phyloP scores from a whole-genome alignment of 2,113 vertebrate genomes.

The Alligator mississippiensis region DNA sequence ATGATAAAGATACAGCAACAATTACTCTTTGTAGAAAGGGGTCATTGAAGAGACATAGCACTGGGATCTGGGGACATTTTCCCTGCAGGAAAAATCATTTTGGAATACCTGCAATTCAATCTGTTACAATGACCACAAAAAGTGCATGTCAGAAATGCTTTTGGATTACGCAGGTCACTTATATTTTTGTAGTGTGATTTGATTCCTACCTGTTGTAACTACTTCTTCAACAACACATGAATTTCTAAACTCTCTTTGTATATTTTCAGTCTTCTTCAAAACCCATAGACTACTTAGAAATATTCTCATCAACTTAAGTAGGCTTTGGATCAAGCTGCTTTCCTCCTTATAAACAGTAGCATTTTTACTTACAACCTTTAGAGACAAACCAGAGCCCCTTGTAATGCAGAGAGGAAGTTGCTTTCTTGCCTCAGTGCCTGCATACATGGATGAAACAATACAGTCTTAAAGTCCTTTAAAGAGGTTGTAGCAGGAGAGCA shows the following conservation, averaged over 20 bases:
- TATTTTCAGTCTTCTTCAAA: neutral
- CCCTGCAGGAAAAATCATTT: slow-evolving; percentile 9
- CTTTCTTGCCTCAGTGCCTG: neutral
- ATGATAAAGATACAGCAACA: neutral
- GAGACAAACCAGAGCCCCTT: neutral
- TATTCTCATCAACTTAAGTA: neutral
- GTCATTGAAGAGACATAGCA: slow-evolving; percentile 31
- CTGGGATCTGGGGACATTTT: slow-evolving; percentile 26
- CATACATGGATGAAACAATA: neutral
- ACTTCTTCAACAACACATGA: neutral
- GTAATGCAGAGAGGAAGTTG: neutral
- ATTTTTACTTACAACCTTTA: neutral
- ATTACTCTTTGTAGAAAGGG: slow-evolving; percentile 2
- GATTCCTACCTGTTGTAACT: neutral
- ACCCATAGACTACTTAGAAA: neutral
- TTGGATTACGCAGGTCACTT: neutral
- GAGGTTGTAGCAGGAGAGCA: slow-evolving; percentile 21
- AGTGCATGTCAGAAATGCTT: neutral
- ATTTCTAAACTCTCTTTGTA: neutral
- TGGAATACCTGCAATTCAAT: neutral
- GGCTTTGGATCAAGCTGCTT: neutral
- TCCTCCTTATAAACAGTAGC: neutral
- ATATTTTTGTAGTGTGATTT: neutral
- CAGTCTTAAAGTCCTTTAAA: neutral
- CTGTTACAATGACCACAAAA: neutral